Base-by-base conservation (phyloP, 2,113 vertebrate genomes). In the Ailuropoda melanoleuca region DNA sequence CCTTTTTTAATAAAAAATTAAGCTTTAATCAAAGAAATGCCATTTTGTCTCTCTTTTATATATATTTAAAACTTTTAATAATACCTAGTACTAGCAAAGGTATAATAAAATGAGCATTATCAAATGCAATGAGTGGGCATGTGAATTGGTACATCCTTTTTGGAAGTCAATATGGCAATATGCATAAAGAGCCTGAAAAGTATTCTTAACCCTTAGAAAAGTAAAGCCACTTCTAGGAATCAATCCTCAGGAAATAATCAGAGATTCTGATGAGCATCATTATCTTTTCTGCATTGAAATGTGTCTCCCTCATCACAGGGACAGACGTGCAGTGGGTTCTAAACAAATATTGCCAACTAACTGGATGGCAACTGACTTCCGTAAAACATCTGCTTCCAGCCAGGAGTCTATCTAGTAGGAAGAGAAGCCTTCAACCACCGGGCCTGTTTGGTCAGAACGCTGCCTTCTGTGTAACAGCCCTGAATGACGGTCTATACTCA, bases 181-280 rank as follows among this genome's bases (percentile, higher is more conserved):
- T 6, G 8, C 81, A 68, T 78, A 64, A 82, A 87, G 90, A 93
- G 56, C 21, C 31, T 50, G 70, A 46, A 80, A 75, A 78, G 68
- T 82, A 74, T 94, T 92, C 92, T 90, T 50, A 83, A 31, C 39
- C 70, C 66, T 92, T 97, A 43, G 88, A 90, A 94, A 97, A 92
- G n/a, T 34, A 94, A 94, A 95, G 39, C 29, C 85, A 94, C 74
- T 95, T 87, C 26, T 62, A 77, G 39, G 62, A 96, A 46, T 94
- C 90, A 93, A n/a, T 90, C 39, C 56, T 95, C 80, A 84, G 90
- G 95, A 95, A 96, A 80, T 94, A 93, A 94, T 96, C 91, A 96
- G 89, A 95, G 93, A 94, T 83, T 96, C 48, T 96, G 68, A 97
- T 90, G 92, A 95, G 68, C 60, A 68, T 95, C 92, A 55, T 96